phyloP scores from a whole-genome alignment of 2,113 vertebrate genomes.

The Rhinichthys klamathensis region DNA sequence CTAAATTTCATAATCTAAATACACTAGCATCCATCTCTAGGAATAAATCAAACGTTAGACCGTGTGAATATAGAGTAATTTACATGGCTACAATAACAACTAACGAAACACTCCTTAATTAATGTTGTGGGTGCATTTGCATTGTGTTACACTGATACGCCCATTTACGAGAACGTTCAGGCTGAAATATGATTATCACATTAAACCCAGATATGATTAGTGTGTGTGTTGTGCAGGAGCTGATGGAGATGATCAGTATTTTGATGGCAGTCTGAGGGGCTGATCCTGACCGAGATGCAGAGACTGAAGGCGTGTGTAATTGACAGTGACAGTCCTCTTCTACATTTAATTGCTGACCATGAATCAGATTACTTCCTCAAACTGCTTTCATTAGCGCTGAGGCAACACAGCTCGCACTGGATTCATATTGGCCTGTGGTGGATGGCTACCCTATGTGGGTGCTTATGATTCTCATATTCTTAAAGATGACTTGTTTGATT shows the following conservation, averaged over 20 bases:
- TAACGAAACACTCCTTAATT: slow-evolving; percentile 16
- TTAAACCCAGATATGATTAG: slow-evolving; percentile 68
- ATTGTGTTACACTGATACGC: slow-evolving; percentile 30
- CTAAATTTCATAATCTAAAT: neutral
- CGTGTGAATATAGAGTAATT: neutral
- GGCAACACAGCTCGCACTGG: neutral
- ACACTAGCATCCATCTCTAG: no score
- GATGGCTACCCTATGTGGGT: neutral
- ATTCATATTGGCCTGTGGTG: slow-evolving; percentile 18
- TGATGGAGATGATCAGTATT: slow-evolving; percentile 73
- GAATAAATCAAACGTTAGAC: no score
- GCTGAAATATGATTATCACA: slow-evolving; percentile 26
- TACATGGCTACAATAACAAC: slow-evolving; percentile 26
- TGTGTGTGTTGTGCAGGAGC: slow-evolving; percentile 64
- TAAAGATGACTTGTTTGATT: slow-evolving; percentile 6
- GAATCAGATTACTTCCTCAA: slow-evolving; percentile 81
- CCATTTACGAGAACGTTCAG: slow-evolving; percentile 11
- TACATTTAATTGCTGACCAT: slow-evolving; percentile 78
- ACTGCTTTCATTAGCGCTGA: slow-evolving; percentile 74
- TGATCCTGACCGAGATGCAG: slow-evolving; percentile 32
- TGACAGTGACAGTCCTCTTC: slow-evolving; percentile 78
- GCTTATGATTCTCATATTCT: slow-evolving; percentile 6
- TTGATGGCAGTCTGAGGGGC: slow-evolving; percentile 62
- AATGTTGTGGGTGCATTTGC: slow-evolving; percentile 33
- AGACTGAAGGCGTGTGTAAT: slow-evolving; percentile 78